These are phyloP conservation scores for Acanthurus tractus DNA, from an alignment of 2,797 vertebrate genomes.

Conservation along the genomic window DNA sequence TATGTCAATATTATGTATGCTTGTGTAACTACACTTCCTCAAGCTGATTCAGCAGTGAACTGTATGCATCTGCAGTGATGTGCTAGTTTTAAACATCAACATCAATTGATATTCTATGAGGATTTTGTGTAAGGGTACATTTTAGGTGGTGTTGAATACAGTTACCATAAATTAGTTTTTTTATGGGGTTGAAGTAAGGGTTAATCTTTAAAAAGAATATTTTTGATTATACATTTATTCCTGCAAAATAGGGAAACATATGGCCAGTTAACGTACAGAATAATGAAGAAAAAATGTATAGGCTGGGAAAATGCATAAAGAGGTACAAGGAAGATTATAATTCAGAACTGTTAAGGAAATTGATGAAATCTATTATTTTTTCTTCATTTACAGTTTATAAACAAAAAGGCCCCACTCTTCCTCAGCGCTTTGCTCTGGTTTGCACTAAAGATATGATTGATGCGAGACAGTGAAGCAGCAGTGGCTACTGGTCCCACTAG, in stretches of 20 bases:
- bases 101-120: not conserved
- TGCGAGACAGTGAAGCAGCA: conserved; percentile 30
- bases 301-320: not conserved
- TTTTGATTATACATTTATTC: not conserved
- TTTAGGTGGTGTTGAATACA: too few species aligned
- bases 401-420: not conserved
- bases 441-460: conserved; percentile 64
- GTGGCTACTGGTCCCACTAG: conserved; percentile 58
- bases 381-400: conserved; percentile 15
- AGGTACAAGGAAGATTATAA: not conserved
- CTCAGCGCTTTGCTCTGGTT: conserved; percentile 39
- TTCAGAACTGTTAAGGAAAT: conserved; percentile 20
- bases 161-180: not conserved
- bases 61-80: not conserved
- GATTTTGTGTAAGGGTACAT: not conserved
- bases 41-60: conserved; percentile 5
- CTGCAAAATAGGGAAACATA: not conserved
- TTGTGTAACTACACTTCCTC: conserved; percentile 7
- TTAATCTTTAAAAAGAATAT: not conserved
- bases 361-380: conserved; percentile 21
- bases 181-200: too few species aligned
- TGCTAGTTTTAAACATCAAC: not conserved
- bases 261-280: not conserved
- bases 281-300: not conserved
- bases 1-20: conserved; percentile 28